These are phyloP conservation scores for Acanthurus tractus DNA, from an alignment of 2,797 vertebrate species.

Conservation along the genomic window DNA sequence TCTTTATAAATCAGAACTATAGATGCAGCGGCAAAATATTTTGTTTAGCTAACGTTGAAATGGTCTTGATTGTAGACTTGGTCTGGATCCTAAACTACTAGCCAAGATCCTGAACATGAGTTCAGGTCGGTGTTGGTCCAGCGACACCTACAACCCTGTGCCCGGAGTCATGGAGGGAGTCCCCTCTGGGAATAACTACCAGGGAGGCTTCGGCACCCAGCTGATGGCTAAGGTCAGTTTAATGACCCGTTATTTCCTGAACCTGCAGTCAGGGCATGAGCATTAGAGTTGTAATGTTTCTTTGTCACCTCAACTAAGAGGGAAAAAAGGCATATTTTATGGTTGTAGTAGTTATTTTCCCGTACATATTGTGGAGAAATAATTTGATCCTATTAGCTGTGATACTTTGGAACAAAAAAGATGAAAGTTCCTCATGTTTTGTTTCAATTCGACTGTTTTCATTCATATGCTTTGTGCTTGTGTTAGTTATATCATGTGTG, in stretches of 20 bases:
- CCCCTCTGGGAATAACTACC: constrained; percentile 96
- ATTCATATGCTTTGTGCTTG: not conserved
- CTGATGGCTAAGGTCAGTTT: constrained; percentile 96
- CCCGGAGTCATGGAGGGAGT: constrained; percentile 99
- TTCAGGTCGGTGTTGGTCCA: constrained; percentile 98
- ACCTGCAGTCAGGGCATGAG: not conserved
- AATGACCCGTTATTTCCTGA: not conserved
- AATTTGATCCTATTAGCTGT: not conserved
- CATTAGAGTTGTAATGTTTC: not conserved
- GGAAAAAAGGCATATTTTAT: not conserved
- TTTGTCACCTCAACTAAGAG: not conserved
- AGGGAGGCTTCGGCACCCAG: constrained; percentile 96
- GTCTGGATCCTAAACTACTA: constrained; percentile 97
- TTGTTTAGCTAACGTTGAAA: constrained; percentile 20
- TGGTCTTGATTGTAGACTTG: constrained; percentile 91
- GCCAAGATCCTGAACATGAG: constrained; percentile 98
- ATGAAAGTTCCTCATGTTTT: not conserved
- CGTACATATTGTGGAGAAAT: not conserved
- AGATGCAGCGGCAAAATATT: not conserved
- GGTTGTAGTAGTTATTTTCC: not conserved
- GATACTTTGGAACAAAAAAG: not conserved
- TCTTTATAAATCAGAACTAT: not conserved
- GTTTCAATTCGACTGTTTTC: not conserved
- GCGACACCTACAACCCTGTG: constrained; percentile 98
- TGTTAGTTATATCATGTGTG: not conserved